Base-by-base conservation (phyloP, 2,888 invertebrate genomes). In the Branchellion lobata region DNA sequence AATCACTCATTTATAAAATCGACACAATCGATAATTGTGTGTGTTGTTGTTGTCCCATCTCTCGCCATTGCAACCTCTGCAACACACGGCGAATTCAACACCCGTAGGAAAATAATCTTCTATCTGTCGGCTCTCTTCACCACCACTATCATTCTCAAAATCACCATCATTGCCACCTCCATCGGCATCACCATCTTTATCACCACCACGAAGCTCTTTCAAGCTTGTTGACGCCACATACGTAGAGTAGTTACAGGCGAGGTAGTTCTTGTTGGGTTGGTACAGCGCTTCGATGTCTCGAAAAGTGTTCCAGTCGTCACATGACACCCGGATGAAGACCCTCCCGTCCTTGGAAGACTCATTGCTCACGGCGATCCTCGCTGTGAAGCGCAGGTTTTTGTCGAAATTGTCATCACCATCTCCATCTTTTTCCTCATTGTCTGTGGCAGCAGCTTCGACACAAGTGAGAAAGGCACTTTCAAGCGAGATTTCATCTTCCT, bases 1-100 rank as follows among this genome's bases (percentile, higher is more conserved):
- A n/a, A n/a, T n/a, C n/a, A n/a, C n/a, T 40, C 40, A 40, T 40
- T 40, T 14, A 40, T 5, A 40, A 8, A 71, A 71, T 3, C 71
- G 71, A 21, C 24, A 14, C 3, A 31, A 71, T 33, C 21, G 24
- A 29, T 84, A 82, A 85, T 86, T 31, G 85, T 57, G 61, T 57
- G 61, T 57, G 61, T 57, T 57, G 61, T 57, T 57, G 61, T 57
- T 57, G 24, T 57, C 61, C 61, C 61, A 57, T n/a, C 21, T 57
- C 24, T 8, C 61, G 5, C 21, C n/a, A 24, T n/a, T 24, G 3
- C 21, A 8, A 5, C 21, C 61, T n/a, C 21, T n/a, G 21, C 3
- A 57, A n/a, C 61, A 57, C 3, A 57, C 24, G 61, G 61, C 61
- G 21, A 57, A 57, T n/a, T 57, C 61, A 8, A 57, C n/a, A 5